Percentiles rank a stretch among this genome's conserved stretches.
These are phyloP conservation scores for Dryobotodes eremita DNA, from an alignment of 2,888 invertebrate genomes.

Conservation along the genomic window DNA sequence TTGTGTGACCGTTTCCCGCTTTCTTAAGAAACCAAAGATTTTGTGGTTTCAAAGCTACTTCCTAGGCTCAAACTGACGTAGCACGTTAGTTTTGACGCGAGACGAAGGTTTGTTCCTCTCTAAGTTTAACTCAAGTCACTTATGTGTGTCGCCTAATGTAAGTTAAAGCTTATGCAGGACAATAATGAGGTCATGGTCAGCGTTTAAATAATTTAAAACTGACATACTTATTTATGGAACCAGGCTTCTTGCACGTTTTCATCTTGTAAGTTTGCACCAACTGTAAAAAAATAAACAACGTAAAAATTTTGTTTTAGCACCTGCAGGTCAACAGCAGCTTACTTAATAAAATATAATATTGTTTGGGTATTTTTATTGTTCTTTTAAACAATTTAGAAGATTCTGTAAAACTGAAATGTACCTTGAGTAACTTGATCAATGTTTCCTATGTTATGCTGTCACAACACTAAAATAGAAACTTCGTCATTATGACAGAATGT, in stretches of 20 bases:
- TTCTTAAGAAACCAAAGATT: no score
- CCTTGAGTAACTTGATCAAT: no score
- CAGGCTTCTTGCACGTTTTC: neutral
- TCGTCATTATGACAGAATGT: slow-evolving; percentile 10
- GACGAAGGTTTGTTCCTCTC: neutral
- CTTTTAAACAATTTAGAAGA: neutral
- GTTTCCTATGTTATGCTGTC: no score
- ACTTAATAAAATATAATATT: neutral
- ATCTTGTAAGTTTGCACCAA: neutral
- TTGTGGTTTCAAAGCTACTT: neutral
- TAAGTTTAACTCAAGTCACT: neutral
- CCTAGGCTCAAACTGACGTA: neutral
- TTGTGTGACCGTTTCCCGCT: neutral
- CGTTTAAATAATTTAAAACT: neutral
- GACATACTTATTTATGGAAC: neutral
- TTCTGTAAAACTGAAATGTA: slow-evolving; percentile 8
- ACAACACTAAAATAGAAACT: no score
- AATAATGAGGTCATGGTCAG: neutral
- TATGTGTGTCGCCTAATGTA: neutral
- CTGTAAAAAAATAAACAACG: neutral
- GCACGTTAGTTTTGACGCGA: neutral
- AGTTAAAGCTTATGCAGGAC: no score
- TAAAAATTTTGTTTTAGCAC: no score
- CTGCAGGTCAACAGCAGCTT: neutral
- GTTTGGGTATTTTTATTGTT: neutral